These are phyloP conservation scores for Uropsilus gracilis DNA, from an alignment of 2,113 vertebrate genomes.

Conservation along the genomic window DNA sequence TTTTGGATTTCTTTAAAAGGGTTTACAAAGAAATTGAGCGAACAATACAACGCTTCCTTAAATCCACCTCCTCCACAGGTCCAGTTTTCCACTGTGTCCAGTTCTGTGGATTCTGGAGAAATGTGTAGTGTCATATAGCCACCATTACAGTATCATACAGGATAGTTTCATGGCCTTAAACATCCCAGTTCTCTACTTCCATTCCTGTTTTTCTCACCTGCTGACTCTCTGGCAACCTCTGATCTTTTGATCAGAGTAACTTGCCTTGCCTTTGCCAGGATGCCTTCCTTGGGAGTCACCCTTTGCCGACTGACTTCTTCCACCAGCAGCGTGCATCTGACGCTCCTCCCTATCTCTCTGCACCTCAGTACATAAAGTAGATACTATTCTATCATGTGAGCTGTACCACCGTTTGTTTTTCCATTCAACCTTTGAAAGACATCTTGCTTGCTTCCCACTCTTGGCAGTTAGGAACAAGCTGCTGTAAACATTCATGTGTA, in stretches of 20 bases:
- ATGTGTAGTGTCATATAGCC: neutral
- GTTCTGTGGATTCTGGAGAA: neutral
- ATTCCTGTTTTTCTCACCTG: neutral
- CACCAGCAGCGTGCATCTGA: neutral
- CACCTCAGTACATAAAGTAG: neutral
- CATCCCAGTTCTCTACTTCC: neutral
- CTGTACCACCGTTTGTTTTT: neutral
- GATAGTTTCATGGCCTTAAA: neutral
- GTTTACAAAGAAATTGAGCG: too few relatives aligned
- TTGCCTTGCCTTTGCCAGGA: neutral
- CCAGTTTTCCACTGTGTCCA: neutral
- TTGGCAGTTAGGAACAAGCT: neutral
- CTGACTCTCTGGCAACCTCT: neutral
- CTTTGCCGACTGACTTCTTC: neutral
- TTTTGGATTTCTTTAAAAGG: too few relatives aligned
- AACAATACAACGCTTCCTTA: neutral
- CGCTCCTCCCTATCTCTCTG: neutral
- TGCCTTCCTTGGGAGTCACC: neutral
- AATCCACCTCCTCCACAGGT: accelerated
- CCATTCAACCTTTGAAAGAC: neutral
- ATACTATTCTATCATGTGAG: neutral
- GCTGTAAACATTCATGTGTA: neutral
- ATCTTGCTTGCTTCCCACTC: neutral
- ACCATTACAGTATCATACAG: neutral
- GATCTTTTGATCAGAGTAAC: neutral